Evolutionary conservation across 1,140 invertebrate genomes (phyloP).

Genomic region (Grapholita molesta): DNA sequence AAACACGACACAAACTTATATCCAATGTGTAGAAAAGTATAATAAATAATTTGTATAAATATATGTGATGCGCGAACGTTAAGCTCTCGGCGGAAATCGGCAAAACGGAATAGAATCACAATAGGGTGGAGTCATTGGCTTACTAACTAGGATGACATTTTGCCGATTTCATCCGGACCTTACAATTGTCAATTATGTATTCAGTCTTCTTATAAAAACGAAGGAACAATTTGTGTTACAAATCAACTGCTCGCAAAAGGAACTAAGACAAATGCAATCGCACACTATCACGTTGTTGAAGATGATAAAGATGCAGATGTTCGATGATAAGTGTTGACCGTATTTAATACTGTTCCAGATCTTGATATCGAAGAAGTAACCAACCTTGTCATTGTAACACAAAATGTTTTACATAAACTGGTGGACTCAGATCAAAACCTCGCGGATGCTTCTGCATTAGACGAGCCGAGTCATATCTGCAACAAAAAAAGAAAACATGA

Average conservation of each 20-base stretch:
- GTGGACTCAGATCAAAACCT: constrained; percentile 32
- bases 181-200: constrained; percentile 30
- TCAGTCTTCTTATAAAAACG: constrained; percentile 20
- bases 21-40: constrained; percentile 18
- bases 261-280: constrained; percentile 51
- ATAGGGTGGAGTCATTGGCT: constrained; percentile 42
- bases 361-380: constrained; percentile 22
- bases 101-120: constrained; percentile 50
- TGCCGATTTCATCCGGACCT: constrained; percentile 55
- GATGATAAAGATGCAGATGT: constrained; percentile 21
- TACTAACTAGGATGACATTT: constrained; percentile 51
- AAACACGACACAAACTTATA: constrained; percentile 39
- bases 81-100: constrained; percentile 50
- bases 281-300: constrained; percentile 43
- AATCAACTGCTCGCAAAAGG: constrained; percentile 34
- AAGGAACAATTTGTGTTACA: constrained; percentile 39
- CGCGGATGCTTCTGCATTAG: constrained; percentile 34
- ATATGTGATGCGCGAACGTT: constrained; percentile 44
- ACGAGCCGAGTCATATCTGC: constrained; percentile 50
- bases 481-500: constrained; percentile 43
- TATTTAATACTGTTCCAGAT: constrained; percentile 41
- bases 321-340: constrained; percentile 53
- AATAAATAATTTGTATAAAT: constrained; percentile 31
- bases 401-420: constrained; percentile 30
- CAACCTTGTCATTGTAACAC: constrained; percentile 42